phyloP scores from a whole-genome alignment of 2,888 invertebrate genomes.

The Drosophila pseudotakahashii region DNA sequence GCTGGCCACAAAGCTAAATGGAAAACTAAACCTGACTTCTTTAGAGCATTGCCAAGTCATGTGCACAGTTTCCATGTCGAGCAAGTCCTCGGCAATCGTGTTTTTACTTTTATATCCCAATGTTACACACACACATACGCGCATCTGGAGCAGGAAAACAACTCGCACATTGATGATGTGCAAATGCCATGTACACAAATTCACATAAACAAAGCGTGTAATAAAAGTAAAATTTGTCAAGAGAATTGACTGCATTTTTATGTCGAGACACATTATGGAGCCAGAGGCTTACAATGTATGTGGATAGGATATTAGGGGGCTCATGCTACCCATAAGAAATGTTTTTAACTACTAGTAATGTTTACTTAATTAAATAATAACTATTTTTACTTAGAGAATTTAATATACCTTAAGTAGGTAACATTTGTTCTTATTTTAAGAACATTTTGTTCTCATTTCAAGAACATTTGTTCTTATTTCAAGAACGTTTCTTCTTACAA shows the following conservation, averaged over 20 bases:
- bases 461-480: no score
- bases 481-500: no score
- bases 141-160: no score
- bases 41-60: constrained; percentile 33
- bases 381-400: no score
- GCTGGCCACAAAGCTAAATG: not conserved
- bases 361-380: not conserved
- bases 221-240: constrained; percentile 70
- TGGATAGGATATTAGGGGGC: not conserved
- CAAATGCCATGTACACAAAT: constrained; percentile 50
- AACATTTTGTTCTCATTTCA: no score
- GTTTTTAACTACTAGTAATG: not conserved
- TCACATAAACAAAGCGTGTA: constrained; percentile 49
- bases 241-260: constrained; percentile 70
- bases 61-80: constrained; percentile 22
- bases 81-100: constrained; percentile 11
- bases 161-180: constrained; percentile 51
- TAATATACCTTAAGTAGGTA: no score
- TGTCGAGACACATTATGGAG: constrained; percentile 24
- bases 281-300: constrained; percentile 1
- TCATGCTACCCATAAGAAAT: not conserved
- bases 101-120: constrained; percentile 12
- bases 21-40: not conserved
- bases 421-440: no score
- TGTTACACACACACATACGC: not conserved